Percentiles rank a stretch among this genome's conserved stretches.
Conservation (phyloP, 2,113 vertebrate species). For the Orycteropus afer region DNA sequence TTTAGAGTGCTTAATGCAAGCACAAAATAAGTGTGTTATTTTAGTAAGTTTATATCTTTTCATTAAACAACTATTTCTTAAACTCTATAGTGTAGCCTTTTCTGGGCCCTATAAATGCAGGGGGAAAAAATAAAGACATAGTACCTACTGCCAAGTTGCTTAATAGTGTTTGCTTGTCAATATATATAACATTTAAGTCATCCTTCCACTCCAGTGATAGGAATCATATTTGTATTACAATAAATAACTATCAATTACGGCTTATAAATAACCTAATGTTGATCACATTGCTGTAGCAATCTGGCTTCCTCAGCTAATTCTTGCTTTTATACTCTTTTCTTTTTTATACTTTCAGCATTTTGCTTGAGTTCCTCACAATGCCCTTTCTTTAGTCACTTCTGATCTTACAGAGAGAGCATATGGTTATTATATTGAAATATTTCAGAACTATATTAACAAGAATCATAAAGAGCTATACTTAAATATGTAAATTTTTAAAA, state of each 20-base stretch:
- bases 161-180: background rate
- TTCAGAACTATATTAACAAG: background rate
- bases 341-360: background rate
- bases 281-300: background rate
- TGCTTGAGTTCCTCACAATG: background rate
- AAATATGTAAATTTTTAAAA: background rate
- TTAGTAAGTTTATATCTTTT: background rate
- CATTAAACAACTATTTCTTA: background rate
- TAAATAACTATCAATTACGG: no score
- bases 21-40: background rate
- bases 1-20: no score
- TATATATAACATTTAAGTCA: background rate
- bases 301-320: background rate
- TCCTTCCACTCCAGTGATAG: background rate
- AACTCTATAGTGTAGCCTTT: background rate
- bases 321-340: background rate
- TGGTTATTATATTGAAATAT: background rate
- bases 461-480: background rate
- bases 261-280: background rate
- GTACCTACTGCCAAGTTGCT: background rate
- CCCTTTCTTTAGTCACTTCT: background rate
- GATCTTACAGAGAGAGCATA: background rate
- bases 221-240: background rate
- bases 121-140: background rate
- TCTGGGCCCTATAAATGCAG: background rate